These are phyloP conservation scores for Leptatherina wallacei DNA, from an alignment of 2,797 vertebrate species.

Conservation along the genomic window DNA sequence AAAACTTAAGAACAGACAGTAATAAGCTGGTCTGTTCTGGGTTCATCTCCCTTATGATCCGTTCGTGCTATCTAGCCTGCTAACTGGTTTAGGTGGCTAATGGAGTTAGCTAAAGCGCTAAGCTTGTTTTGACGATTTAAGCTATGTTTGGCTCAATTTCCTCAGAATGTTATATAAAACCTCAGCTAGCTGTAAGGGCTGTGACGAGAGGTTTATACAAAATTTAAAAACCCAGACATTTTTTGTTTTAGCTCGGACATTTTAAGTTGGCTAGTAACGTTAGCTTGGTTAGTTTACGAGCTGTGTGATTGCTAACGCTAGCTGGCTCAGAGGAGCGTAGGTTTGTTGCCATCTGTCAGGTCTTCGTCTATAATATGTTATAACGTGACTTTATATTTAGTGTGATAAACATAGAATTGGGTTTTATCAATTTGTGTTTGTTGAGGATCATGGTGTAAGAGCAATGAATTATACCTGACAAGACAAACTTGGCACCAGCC, in stretches of 20 bases:
- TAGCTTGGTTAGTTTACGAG: slow-evolving; percentile 42
- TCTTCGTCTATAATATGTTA: neutral
- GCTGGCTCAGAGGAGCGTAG: slow-evolving; percentile 23
- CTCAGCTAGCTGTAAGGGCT: rapidly evolving
- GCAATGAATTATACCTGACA: neutral
- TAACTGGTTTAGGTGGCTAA: slow-evolving; percentile 51
- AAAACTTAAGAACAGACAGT: rapidly evolving
- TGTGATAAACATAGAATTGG: neutral
- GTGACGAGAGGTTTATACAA: rapidly evolving
- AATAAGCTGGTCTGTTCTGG: neutral
- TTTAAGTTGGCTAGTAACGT: slow-evolving; percentile 13
- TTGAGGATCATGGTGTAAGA: rapidly evolving
- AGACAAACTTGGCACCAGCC: slow-evolving; percentile 26
- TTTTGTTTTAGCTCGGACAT: neutral
- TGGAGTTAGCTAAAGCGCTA: slow-evolving; percentile 24
- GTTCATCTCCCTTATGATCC: slow-evolving; percentile 2
- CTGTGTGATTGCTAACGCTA: slow-evolving; percentile 45
- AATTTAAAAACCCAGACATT: rapidly evolving
- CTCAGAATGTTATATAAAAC: rapidly evolving
- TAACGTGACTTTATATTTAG: neutral
- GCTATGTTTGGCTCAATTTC: neutral
- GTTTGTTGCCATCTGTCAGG: slow-evolving; percentile 56
- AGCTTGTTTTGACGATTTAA: slow-evolving; percentile 21
- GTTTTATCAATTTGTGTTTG: rapidly evolving
- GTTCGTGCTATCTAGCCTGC: slow-evolving; percentile 41